Evolutionary conservation across 2,113 vertebrate species (phyloP), one percentile per base, ranked within the genome.

Genomic region (Phyllopteryx taeniolatus): DNA sequence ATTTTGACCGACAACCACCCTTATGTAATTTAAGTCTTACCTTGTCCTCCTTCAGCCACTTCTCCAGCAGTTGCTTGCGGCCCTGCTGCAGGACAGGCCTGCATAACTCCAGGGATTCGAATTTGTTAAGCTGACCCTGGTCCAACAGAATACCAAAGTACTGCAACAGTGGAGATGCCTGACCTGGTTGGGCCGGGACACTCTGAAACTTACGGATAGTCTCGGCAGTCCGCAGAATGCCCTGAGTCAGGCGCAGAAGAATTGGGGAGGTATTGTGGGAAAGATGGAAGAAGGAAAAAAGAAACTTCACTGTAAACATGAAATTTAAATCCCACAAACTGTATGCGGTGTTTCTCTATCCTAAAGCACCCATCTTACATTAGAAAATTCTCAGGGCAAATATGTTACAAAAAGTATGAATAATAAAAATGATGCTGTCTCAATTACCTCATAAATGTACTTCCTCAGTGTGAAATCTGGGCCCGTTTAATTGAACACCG

Each of bases 1-100:
- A 20, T 46, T 43, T 13, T n/a, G 7, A 20, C 12, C 44, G 5
- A 64, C n/a, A 4, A 64, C 17, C 9, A 27, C 20, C 14, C 8
- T 49, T 47, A 31, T 13, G 3, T 49, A 47, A n/a, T 53, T 74
- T 53, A 59, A 39, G 43, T 33, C 75, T 71, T 86, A 96, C 96
- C 94, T 98, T 97, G 79, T 98, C 95, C 86, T 95, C 96, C 75
- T 98, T 98, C 53, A 97, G 88, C 96, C 96, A 97, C 72, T 97
- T 97, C 86, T 97, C 96, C 84, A 98, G 90, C 19, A 98, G 93
- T 68, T 96, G 96, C 71, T 95, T 96, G 84, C 93, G 95, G 11
- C 95, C 95, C 83, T 97, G 96, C 81, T 96, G 95, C 74, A 98
- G 89, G 31, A 97, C 96, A 0, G 93, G 95, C 44, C 93, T 91